A percentile compares a stretch with the other conserved stretches of the same genome.
Conservation (phyloP, 2,113 vertebrate species). For the Ciconia boyciana region DNA sequence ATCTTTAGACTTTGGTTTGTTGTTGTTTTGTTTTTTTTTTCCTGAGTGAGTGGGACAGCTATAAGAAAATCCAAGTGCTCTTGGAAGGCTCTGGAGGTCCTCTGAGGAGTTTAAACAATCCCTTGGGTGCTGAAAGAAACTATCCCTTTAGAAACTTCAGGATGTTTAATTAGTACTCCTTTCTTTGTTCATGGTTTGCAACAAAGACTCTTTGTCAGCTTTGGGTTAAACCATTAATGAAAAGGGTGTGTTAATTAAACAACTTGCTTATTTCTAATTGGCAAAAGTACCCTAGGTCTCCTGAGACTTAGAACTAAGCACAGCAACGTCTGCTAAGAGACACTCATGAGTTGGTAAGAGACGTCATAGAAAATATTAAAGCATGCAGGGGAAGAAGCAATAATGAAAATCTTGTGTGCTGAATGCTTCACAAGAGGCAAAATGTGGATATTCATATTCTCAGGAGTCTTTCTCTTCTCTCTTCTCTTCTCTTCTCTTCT, state of each 20-base stretch:
- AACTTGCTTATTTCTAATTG: constrained; percentile 69
- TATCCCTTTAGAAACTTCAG: constrained; percentile 22
- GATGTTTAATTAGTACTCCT: constrained; percentile 57
- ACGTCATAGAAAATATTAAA: constrained; percentile 53
- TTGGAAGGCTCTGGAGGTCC: background rate
- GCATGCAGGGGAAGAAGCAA: background rate
- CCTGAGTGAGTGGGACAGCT: background rate
- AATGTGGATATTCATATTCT: background rate
- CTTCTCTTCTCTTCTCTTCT: background rate
- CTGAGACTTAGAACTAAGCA: constrained; percentile 43
- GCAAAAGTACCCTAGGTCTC: constrained; percentile 28
- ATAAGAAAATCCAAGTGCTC: background rate
- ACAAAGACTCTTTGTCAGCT: constrained; percentile 2
- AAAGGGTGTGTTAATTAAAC: constrained; percentile 63
- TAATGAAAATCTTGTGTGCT: background rate
- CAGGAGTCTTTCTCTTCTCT: background rate
- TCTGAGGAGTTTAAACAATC: background rate
- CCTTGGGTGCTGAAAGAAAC: constrained; percentile 24
- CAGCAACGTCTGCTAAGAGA: constrained; percentile 33
- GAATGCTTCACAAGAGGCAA: background rate
- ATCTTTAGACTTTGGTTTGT: background rate
- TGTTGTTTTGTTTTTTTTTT: no score
- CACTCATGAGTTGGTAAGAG: constrained; percentile 34
- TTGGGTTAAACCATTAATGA: constrained; percentile 45
- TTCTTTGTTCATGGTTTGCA: constrained; percentile 25